Evolutionary conservation across 2,888 invertebrate genomes (phyloP).

Genomic region (Synanthedon tipuliformis): DNA sequence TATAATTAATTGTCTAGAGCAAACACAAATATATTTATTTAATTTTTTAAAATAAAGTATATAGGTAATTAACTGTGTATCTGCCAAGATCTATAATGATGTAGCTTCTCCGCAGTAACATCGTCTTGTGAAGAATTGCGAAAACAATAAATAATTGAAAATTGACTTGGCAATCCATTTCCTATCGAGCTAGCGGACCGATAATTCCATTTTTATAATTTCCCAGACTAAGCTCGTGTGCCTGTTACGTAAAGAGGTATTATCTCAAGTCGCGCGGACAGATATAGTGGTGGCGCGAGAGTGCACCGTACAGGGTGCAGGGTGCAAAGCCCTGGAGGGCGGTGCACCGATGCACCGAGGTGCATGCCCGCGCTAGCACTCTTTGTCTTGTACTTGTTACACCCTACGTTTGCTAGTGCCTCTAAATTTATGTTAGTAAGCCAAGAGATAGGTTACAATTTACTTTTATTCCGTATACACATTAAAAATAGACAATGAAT

Average conservation of each 20-base stretch:
- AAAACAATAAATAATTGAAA: background rate
- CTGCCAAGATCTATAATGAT: no score
- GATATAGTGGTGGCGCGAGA: slow-evolving; percentile 11
- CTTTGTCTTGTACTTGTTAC: slow-evolving; percentile 34
- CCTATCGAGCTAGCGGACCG: slow-evolving; percentile 6
- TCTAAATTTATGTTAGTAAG: slow-evolving; percentile 35
- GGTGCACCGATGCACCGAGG: slow-evolving; percentile 26
- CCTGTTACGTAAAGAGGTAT: slow-evolving; percentile 47
- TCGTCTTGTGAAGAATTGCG: no score
- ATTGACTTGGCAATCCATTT: background rate
- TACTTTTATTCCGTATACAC: background rate
- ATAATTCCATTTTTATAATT: slow-evolving; percentile 26
- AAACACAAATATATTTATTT: no score
- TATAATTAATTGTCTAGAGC: no score
- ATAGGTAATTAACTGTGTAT: no score
- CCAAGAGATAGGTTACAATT: slow-evolving; percentile 11
- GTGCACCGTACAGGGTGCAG: slow-evolving; percentile 30
- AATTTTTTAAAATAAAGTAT: no score
- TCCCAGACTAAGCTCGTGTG: slow-evolving; percentile 28
- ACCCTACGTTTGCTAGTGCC: slow-evolving; percentile 15
- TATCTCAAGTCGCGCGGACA: slow-evolving; percentile 35
- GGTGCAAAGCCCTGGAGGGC: slow-evolving; percentile 48
- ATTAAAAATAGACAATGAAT: background rate
- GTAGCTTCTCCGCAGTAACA: no score
- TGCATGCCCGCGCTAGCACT: slow-evolving; percentile 43